phyloP scores from a whole-genome alignment of 1,140 invertebrate genomes.

The Helicorthomorpha holstii region DNA sequence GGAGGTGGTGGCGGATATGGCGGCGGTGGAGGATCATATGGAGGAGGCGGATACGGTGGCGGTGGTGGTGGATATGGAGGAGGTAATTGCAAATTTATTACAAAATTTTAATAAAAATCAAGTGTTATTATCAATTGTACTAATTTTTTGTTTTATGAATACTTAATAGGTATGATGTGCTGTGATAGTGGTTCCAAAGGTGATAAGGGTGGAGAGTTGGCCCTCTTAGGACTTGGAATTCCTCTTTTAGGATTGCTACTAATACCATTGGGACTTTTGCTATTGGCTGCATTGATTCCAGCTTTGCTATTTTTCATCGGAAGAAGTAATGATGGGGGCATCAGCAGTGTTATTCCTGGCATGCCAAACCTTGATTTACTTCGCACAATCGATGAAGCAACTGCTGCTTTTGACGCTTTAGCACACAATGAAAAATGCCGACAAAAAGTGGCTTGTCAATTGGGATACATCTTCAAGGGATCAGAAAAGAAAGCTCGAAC shows the following conservation, averaged over 20 bases:
- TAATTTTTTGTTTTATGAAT: neutral
- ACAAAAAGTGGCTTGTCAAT: neutral
- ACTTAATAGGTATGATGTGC: neutral
- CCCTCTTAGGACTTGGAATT: neutral
- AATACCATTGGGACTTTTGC: neutral
- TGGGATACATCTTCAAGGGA: neutral
- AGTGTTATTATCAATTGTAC: too few species aligned
- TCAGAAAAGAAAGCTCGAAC: neutral
- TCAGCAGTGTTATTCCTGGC: neutral
- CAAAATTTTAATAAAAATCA: too few species aligned
- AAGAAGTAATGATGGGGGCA: neutral
- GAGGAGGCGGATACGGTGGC: too few species aligned
- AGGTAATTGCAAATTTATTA: too few species aligned
- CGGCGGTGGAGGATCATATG: neutral
- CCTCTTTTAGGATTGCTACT: neutral
- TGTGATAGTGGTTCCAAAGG: neutral
- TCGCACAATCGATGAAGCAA: neutral
- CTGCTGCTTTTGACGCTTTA: neutral
- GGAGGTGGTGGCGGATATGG: neutral
- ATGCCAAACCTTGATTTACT: neutral
- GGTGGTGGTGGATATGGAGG: too few species aligned
- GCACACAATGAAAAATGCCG: neutral
- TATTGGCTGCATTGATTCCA: neutral
- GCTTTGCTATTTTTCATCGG: neutral
- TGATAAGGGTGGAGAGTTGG: neutral